Base-by-base conservation (phyloP, 2,797 vertebrate genomes). In the Pitangus sulphuratus region DNA sequence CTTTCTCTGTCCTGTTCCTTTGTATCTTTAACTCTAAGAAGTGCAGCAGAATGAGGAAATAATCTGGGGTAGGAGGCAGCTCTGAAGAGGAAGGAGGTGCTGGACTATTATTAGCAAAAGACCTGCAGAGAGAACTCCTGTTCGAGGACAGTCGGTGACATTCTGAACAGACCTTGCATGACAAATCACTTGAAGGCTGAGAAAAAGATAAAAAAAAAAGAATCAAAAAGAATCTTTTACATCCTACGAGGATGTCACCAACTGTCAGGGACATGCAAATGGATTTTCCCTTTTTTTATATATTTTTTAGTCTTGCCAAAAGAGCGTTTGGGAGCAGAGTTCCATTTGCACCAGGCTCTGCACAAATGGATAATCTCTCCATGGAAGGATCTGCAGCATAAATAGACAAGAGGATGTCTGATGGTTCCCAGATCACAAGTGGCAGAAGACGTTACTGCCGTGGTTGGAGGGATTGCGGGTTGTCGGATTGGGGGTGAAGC, bases 341-440 rank as follows among this genome's bases (percentile, higher is more conserved):
- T 87, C 45, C 35, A 12, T 65, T 86, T 28, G 45, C n/a, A 54
- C 18, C 20, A 58, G 64, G 37, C 39, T 4, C 1, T 1, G 12
- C 21, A 2, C 9, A 16, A 35, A 48, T 0, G 22, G 30, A 33
- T 45, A 25, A 62, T n/a, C 39, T 47, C 26, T 66, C 19, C 5
- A 0, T 16, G 3, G 66, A 37, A 53, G 54, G 28, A 37, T 54
- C 2, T 53, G 18, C 11, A 12, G 2, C 24, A 9, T 3, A 44
- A 80, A 37, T 18, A 56, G 51, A 37, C 1, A 22, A 44, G 51
- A 33, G 25, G 5, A 42, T 2, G 26, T 4, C 42, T 11, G 77
- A 20, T 19, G 37, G 28, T 6, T 82, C 25, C 79, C 75, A 74
- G 51, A 47, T 15, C 30, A 6, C 30, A 25, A 12, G 48, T 33